A percentile compares a stretch with the other conserved stretches of the same genome.
Evolutionary conservation across 2,113 vertebrate genomes (phyloP).

Genomic region (Phylloscopus trochilus): DNA sequence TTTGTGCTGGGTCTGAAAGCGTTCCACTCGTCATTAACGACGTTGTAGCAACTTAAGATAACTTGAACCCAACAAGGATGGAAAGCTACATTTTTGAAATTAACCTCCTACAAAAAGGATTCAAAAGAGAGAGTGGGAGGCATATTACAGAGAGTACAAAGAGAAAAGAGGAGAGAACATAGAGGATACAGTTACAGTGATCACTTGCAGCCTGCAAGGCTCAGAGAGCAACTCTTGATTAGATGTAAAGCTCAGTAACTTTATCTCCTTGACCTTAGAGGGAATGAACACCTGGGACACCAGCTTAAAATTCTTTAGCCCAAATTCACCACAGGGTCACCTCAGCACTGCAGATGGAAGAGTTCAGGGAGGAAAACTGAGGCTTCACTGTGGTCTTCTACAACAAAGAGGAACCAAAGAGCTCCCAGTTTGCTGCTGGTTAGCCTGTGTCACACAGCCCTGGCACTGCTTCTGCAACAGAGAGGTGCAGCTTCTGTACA

Average conservation of each 20-base stretch:
- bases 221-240: not conserved
- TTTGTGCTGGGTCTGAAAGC: not conserved
- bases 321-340: not conserved
- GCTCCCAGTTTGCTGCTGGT: not conserved
- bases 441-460: not conserved
- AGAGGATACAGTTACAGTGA: not conserved
- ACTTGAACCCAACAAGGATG: not conserved
- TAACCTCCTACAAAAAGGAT: conserved; percentile 57
- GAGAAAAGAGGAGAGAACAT: not conserved
- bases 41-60: not conserved
- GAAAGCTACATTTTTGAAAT: conserved; percentile 46
- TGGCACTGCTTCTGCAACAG: not conserved
- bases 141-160: not conserved
- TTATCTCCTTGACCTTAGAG: not conserved
- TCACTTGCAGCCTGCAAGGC: not conserved
- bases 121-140: conserved; percentile 57
- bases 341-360: not conserved
- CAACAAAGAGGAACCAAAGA: not conserved
- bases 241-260: not conserved
- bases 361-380: not conserved
- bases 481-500: not conserved
- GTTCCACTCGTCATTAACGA: not conserved
- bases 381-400: not conserved
- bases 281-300: not conserved
- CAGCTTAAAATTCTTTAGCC: not conserved